phyloP scores from a whole-genome alignment of 2,113 vertebrate species.

The Siniperca chuatsi region DNA sequence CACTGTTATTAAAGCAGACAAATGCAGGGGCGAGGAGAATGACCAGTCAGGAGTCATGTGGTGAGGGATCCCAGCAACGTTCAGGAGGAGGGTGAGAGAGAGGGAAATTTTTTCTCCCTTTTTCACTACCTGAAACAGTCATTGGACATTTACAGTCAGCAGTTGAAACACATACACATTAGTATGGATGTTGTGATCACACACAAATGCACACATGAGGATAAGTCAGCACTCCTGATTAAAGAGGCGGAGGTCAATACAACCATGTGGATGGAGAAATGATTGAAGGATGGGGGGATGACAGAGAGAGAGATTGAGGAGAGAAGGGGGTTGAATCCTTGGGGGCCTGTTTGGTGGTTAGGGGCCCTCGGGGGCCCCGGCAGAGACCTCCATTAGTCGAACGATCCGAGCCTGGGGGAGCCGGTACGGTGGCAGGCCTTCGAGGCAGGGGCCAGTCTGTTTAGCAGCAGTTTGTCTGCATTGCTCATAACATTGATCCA shows the following conservation, averaged over 20 bases:
- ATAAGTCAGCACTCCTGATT: conserved; percentile 51
- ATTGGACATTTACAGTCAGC: conserved; percentile 51
- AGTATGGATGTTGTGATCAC: conserved; percentile 9
- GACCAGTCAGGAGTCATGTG: conserved; percentile 67
- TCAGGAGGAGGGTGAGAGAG: conserved; percentile 22
- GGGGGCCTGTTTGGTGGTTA: conserved; percentile 75
- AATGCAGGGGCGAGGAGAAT: conserved; percentile 65
- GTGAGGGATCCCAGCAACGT: conserved; percentile 69
- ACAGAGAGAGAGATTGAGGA: conserved; percentile 45
- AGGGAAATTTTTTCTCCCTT: not conserved
- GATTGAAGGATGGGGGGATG: conserved; percentile 58
- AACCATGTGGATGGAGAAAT: conserved; percentile 38
- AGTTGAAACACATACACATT: conserved; percentile 35
- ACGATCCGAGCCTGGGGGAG: conserved; percentile 77
- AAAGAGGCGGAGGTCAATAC: conserved; percentile 63
- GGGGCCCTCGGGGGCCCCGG: conserved; percentile 68
- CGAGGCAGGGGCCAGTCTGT: conserved; percentile 71
- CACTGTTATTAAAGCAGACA: conserved; percentile 80
- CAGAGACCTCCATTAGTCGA: conserved; percentile 81
- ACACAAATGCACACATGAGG: conserved; percentile 23
- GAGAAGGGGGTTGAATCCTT: conserved; percentile 55
- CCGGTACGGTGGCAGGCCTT: conserved; percentile 46
- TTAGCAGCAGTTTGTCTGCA: conserved; percentile 77
- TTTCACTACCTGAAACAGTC: conserved; percentile 61
- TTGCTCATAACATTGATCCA: conserved; percentile 78